These are phyloP conservation scores for Cheilosia grossa DNA, from an alignment of 2,888 invertebrate genomes.

Conservation along the genomic window DNA sequence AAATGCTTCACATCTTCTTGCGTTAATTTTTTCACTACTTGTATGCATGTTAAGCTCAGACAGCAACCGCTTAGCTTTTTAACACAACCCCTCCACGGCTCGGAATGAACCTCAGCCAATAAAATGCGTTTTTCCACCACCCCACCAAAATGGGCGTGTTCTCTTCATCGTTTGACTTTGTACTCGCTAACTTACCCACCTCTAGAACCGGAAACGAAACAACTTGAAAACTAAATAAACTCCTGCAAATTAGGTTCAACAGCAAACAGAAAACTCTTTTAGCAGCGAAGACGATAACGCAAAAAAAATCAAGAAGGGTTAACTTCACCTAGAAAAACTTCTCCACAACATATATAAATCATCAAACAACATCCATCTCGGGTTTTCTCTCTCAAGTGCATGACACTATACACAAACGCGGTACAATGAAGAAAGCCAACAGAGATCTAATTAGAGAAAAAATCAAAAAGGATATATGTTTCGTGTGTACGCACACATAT, in stretches of 20 bases:
- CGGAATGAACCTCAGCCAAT: conserved; percentile 43
- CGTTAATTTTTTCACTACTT: background rate
- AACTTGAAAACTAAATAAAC: conserved; percentile 66
- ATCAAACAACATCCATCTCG: conserved; percentile 58
- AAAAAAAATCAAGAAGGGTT: conserved; percentile 45
- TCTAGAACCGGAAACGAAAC: conserved; percentile 72
- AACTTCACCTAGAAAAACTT: conserved; percentile 55
- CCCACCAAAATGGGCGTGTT: conserved; percentile 70
- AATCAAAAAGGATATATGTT: conserved; percentile 33
- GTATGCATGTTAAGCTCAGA: background rate
- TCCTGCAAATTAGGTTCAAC: conserved; percentile 66
- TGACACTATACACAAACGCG: conserved; percentile 27
- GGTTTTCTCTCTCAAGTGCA: conserved; percentile 60
- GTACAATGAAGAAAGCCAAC: conserved; percentile 42
- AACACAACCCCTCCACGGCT: conserved; percentile 8
- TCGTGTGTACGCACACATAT: conserved; percentile 21
- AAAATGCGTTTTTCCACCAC: conserved; percentile 15
- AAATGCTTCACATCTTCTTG: background rate
- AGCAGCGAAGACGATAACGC: background rate
- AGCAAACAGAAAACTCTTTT: conserved; percentile 12
- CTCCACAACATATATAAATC: conserved; percentile 58
- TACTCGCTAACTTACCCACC: conserved; percentile 52
- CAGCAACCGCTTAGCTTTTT: conserved; percentile 15
- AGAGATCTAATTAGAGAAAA: conserved; percentile 69
- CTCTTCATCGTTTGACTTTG: conserved; percentile 63